A percentile compares a stretch with the other conserved stretches of the same genome.
phyloP scores from a whole-genome alignment of 2,113 vertebrate species.

The Ursus arctos region DNA sequence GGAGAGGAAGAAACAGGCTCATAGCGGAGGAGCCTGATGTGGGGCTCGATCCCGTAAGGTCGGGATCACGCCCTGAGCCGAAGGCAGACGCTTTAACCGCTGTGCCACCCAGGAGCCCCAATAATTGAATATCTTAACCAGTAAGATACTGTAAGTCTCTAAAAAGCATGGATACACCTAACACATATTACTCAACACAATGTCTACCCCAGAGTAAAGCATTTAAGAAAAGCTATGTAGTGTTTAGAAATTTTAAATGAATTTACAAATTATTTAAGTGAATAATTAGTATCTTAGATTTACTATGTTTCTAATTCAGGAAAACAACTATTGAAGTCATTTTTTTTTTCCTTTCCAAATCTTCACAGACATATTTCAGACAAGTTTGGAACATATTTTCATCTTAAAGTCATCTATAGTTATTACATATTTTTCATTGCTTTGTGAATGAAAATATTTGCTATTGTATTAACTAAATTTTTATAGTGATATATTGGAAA shows the following conservation, averaged over 20 bases:
- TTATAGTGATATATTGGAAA: not conserved
- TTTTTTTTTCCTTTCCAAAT: not conserved
- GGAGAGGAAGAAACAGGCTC: too few relatives aligned
- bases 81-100: too few relatives aligned
- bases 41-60: too few relatives aligned
- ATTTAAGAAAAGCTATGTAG: not conserved
- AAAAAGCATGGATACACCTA: not conserved
- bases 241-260: not conserved
- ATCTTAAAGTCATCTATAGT: not conserved
- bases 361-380: not conserved
- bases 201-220: not conserved
- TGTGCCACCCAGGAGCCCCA: not conserved
- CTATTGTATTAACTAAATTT: not conserved
- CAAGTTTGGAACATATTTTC: not conserved
- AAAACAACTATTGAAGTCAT: not conserved
- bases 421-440: slow-evolving; percentile 1
- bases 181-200: not conserved
- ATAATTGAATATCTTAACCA: not conserved
- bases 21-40: too few relatives aligned
- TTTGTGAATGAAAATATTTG: not conserved
- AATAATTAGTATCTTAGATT: not conserved
- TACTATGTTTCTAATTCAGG: not conserved
- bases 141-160: not conserved
- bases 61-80: too few relatives aligned
- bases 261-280: not conserved